phyloP scores from a whole-genome alignment of 1,140 invertebrate species.

The Trachymyrmex septentrionalis region DNA sequence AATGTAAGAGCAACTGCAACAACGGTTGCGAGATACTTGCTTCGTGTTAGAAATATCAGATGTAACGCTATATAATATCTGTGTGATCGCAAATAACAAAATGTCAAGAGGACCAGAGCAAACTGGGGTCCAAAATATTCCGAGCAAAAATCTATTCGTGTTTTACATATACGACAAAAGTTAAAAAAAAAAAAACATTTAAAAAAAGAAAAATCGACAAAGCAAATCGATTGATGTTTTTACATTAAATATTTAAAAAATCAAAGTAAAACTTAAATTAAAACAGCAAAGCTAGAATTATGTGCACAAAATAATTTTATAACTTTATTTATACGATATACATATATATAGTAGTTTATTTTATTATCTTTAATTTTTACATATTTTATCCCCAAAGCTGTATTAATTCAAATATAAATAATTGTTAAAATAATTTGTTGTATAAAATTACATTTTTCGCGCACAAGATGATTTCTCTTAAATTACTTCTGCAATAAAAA shows the following conservation, averaged over 20 bases:
- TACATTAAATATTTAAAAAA: constrained; percentile 7
- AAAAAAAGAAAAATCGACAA: not conserved
- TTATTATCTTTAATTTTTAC: constrained; percentile 13
- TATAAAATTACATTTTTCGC: not conserved
- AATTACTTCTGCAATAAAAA: constrained; percentile 27
- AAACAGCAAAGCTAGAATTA: constrained; percentile 1
- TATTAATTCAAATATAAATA: constrained; percentile 19
- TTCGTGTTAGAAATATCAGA: constrained; percentile 39
- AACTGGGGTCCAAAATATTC: not conserved
- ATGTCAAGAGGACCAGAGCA: not conserved
- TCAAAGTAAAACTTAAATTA: not conserved
- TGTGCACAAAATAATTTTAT: not conserved
- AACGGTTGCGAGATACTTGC: constrained; percentile 34
- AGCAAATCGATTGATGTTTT: not conserved
- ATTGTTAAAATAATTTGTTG: not conserved
- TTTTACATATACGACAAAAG: not conserved
- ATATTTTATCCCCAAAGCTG: not conserved
- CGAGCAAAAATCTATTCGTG: not conserved
- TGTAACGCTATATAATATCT: not conserved
- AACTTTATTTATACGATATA: not conserved
- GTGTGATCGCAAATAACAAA: constrained; percentile 39
- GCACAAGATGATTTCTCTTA: not conserved
- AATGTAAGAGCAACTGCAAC: constrained; percentile 23
- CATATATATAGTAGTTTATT: not conserved
- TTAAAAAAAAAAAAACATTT: not conserved